Evolutionary conservation across 92 coral and sea anemone genomes (phyloP).

Genomic region (Pocillopora meandrina): DNA sequence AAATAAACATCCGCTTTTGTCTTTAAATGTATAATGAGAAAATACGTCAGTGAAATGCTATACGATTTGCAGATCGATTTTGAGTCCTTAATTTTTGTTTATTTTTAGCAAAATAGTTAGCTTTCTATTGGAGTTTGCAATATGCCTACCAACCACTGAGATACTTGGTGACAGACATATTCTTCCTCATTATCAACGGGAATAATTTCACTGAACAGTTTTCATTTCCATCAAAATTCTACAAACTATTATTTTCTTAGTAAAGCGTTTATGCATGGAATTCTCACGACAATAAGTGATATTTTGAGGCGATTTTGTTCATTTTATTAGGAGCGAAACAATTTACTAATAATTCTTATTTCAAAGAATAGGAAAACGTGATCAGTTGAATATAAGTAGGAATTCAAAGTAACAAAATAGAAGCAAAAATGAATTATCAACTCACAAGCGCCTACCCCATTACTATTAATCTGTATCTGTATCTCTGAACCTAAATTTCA

Average conservation of each 20-base stretch:
- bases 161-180: neutral
- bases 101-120: slow-evolving; percentile 3
- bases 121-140: neutral
- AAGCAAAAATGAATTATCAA: too few species aligned
- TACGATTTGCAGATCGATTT: slow-evolving; percentile 9
- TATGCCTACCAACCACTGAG: slow-evolving; percentile 22
- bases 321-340: slow-evolving; percentile 3
- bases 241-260: neutral
- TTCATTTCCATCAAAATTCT: neutral
- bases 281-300: neutral
- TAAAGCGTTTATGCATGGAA: neutral
- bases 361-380: neutral
- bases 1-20: neutral
- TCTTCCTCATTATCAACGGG: neutral
- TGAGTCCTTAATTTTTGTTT: neutral
- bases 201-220: neutral
- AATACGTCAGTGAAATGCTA: neutral
- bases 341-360: slow-evolving; percentile 2
- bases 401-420: too few species aligned
- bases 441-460: too few species aligned
- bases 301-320: neutral
- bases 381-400: neutral
- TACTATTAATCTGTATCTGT: too few species aligned
- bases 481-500: too few species aligned
- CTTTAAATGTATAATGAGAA: neutral